Base-by-base conservation (phyloP, 2,888 invertebrate species). In the Microplitis manilae region DNA sequence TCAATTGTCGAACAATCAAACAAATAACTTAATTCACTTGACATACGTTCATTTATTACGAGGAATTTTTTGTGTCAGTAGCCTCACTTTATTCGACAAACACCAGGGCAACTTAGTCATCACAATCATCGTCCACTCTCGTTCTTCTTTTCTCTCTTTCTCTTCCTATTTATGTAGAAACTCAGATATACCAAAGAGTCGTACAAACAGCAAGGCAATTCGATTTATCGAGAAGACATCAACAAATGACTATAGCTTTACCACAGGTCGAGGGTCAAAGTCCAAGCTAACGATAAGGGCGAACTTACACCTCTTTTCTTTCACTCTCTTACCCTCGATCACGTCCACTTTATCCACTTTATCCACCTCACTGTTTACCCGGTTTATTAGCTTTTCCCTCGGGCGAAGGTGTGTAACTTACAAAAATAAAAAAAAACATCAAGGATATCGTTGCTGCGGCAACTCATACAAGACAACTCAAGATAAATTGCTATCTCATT, bases 21-120 rank as follows among this genome's bases (percentile, higher is more conserved):
- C 85, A 86, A 86, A 86, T 84, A 85, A 85, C 85, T 84, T 85
- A 86, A 87, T 88, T 88, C 87, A 83, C 85, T 86, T 84, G 83
- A 84, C 59, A 83, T 84, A 84, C 81, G 84, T 79, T 87, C 86
- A 85, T 87, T 88, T 86, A 87, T 87, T 85, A 84, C 83, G 84
- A 59, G 40, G 79, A 87, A 86, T 85, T 84, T 85, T 85, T 88
- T 89, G 84, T 89, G 88, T 88, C 88, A 88, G 85, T 84, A 82
- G 84, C 82, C 50, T 50, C 50, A 50, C 50, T 50, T 13, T 50
- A 50, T 50, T 50, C 50, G 50, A 85, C 80, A 81, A 81, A 30
- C 30, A 30, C 30, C 30, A 30, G 30, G 30, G 38, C 64, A 50
- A 15, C 39, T 76, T 65, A 62, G 69, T 69, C 59, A 39, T 50